Conservation (phyloP, 1,140 invertebrate genomes). For the Nasonia giraulti region DNA sequence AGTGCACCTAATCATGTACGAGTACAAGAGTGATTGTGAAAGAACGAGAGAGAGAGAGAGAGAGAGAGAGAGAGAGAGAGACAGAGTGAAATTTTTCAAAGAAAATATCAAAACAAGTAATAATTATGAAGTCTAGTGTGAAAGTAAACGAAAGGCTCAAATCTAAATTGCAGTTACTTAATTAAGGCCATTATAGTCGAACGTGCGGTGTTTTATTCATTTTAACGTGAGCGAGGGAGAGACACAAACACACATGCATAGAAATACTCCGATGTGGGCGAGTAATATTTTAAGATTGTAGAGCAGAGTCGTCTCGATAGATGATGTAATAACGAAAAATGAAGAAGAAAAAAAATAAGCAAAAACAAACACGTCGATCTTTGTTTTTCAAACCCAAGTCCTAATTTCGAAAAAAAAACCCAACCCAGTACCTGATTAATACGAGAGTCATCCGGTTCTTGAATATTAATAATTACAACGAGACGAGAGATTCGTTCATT, state of each 20-base stretch:
- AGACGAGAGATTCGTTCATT: conserved; percentile 40
- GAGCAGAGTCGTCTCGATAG: not conserved
- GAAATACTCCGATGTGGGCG: conserved; percentile 18
- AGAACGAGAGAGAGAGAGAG: not conserved
- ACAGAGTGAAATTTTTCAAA: conserved; percentile 22
- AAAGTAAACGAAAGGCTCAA: conserved; percentile 52
- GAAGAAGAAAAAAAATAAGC: not conserved
- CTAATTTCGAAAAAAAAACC: conserved; percentile 32
- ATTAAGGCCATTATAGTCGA: conserved; percentile 51
- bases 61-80: too few species aligned
- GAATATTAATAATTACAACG: conserved; percentile 27
- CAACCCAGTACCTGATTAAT: conserved; percentile 52
- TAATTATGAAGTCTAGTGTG: conserved; percentile 44
- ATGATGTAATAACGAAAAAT: conserved; percentile 9
- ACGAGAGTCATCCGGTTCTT: conserved; percentile 45
- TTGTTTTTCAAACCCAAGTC: not conserved
- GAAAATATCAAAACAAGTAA: conserved; percentile 46
- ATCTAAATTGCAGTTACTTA: conserved; percentile 53
- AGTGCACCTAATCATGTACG: conserved; percentile 52
- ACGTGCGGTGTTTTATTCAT: conserved; percentile 23
- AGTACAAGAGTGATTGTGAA: conserved; percentile 47
- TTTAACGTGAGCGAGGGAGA: conserved; percentile 2
- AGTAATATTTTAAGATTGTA: conserved; percentile 48
- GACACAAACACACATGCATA: not conserved
- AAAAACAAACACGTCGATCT: conserved; percentile 26